Conservation (phyloP, 2,797 vertebrate species). For the Scolopax rusticola region DNA sequence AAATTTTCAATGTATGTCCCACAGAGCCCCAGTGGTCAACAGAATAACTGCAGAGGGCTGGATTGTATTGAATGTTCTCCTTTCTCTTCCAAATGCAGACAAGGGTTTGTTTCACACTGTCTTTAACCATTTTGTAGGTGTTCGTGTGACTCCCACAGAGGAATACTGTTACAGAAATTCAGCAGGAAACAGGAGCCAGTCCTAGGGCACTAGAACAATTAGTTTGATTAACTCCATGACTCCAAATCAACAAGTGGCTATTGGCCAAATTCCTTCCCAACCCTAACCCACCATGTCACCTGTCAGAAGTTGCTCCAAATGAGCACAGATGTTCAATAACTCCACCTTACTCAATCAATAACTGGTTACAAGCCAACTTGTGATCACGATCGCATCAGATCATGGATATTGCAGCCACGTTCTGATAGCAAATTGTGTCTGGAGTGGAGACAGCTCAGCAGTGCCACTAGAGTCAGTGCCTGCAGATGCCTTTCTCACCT, state of each 20-base stretch:
- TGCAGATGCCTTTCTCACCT: not conserved
- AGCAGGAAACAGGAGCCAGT: not conserved
- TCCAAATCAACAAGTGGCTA: not conserved
- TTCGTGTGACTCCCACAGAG: not conserved
- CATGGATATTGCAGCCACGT: not conserved
- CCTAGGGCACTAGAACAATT: not conserved
- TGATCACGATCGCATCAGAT: not conserved
- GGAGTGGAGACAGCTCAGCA: not conserved
- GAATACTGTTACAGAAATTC: not conserved
- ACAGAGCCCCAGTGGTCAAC: not conserved
- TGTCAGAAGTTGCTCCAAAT: not conserved
- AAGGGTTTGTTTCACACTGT: not conserved
- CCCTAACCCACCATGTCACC: rapidly evolving
- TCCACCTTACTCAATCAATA: not conserved
- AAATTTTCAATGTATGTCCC: not conserved
- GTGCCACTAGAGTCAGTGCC: rapidly evolving
- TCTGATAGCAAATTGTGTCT: not conserved
- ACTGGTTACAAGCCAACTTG: not conserved
- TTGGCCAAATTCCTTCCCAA: not conserved
- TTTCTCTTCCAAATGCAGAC: not conserved
- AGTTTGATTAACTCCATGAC: not conserved
- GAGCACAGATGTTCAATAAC: not conserved
- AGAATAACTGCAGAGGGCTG: not conserved
- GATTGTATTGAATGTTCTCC: not conserved
- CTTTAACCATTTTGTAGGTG: not conserved